Percentiles rank a stretch among this genome's conserved stretches.
phyloP scores from a whole-genome alignment of 2,797 vertebrate genomes.

The Oreochromis grahami region DNA sequence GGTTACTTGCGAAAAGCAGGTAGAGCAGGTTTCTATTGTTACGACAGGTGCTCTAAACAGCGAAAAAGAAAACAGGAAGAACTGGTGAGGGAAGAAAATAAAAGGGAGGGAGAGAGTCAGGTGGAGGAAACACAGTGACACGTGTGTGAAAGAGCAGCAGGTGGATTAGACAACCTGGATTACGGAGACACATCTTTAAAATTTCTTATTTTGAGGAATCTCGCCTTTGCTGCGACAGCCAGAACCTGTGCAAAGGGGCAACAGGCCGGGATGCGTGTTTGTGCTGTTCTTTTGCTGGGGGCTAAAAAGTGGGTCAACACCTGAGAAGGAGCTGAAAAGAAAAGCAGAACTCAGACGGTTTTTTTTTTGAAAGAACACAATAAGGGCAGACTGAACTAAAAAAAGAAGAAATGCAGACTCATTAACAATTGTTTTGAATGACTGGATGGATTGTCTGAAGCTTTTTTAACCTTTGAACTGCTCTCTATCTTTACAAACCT shows the following conservation, averaged over 20 bases:
- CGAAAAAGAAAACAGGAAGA: conserved; percentile 18
- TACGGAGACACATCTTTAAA: background rate
- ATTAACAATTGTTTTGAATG: background rate
- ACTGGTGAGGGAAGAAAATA: conserved; percentile 18
- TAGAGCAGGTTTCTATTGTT: conserved; percentile 66
- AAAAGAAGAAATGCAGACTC: background rate
- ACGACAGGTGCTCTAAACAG: conserved; percentile 38
- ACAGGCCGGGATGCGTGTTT: conserved; percentile 7
- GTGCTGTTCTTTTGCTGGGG: conserved; percentile 5
- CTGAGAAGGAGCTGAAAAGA: conserved; percentile 55
- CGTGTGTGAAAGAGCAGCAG: conserved; percentile 14
- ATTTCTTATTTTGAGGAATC: background rate
- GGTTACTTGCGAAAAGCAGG: conserved; percentile 55
- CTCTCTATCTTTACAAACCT: background rate
- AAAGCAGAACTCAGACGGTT: conserved; percentile 14
- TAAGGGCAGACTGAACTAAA: background rate
- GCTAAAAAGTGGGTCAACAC: conserved; percentile 49
- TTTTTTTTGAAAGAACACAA: conserved; percentile 13
- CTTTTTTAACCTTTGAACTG: background rate
- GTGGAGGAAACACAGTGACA: background rate
- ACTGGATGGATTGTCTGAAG: background rate
- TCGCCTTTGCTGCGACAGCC: background rate
- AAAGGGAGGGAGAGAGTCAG: background rate
- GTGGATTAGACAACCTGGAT: conserved; percentile 14
- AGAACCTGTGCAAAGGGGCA: background rate